Evolutionary conservation across 2,888 invertebrate genomes (phyloP).

Genomic region (Ceriagrion tenellum): DNA sequence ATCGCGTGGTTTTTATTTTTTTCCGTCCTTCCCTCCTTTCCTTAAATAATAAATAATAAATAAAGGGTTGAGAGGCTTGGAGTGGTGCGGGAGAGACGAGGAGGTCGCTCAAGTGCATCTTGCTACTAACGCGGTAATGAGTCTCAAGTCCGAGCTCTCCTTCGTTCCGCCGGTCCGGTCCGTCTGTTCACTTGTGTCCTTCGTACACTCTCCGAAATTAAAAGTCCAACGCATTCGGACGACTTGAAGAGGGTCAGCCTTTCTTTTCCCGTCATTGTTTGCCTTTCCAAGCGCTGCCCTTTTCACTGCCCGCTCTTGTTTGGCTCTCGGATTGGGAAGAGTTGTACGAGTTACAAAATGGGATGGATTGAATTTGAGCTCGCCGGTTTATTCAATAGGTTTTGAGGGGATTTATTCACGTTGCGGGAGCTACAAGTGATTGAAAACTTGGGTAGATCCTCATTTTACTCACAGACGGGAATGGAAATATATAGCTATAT

Average conservation of each 20-base stretch:
- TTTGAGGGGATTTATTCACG: too few species aligned
- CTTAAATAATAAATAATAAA: background rate
- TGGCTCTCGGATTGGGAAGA: background rate
- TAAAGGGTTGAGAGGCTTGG: background rate
- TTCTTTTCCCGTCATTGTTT: background rate
- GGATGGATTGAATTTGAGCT: too few species aligned
- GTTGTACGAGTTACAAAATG: background rate
- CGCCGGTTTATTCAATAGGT: too few species aligned
- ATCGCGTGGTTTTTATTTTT: background rate
- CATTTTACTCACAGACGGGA: too few species aligned
- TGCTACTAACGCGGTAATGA: background rate
- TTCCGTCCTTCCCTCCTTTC: background rate
- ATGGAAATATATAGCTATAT: too few species aligned
- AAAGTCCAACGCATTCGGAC: background rate
- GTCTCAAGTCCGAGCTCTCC: background rate
- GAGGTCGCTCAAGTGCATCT: background rate
- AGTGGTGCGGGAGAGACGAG: background rate
- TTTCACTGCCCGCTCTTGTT: background rate
- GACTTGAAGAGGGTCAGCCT: background rate
- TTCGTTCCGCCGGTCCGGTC: background rate
- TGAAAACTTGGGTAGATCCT: too few species aligned
- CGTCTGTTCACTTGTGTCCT: background rate
- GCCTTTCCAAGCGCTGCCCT: background rate
- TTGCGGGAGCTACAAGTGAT: too few species aligned
- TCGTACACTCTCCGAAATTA: conserved; percentile 9